A percentile compares a stretch with the other conserved stretches of the same genome.
Evolutionary conservation across 2,888 invertebrate genomes (phyloP).

Genomic region (Anoncus sp.): DNA sequence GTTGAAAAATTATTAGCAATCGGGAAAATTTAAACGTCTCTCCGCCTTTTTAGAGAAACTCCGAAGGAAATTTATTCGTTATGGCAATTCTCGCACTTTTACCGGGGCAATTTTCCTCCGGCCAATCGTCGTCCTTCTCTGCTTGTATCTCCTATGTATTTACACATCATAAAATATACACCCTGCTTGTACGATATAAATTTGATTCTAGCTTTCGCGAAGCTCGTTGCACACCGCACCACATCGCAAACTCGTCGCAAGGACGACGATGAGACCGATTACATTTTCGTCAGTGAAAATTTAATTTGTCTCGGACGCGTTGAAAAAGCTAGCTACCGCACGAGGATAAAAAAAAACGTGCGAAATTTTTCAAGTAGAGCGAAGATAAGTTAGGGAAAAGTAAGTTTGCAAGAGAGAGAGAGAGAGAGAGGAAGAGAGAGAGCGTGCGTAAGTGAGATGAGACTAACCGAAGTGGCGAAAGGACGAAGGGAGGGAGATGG

Average conservation of each 20-base stretch:
- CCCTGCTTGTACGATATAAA: constrained; percentile 8
- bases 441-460: constrained; percentile 35
- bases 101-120: background rate
- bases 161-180: background rate
- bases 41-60: constrained; percentile 12
- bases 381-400: constrained; percentile 43
- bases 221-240: constrained; percentile 3
- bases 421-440: constrained; percentile 44
- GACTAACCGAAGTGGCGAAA: constrained; percentile 11
- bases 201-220: constrained; percentile 14
- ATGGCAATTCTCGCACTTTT: constrained; percentile 50
- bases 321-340: constrained; percentile 23
- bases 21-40: constrained; percentile 44
- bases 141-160: background rate
- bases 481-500: background rate
- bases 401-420: constrained; percentile 46
- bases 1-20: constrained; percentile 62
- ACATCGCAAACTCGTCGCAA: constrained; percentile 2
- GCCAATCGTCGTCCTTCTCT: background rate
- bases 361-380: constrained; percentile 36
- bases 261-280: constrained; percentile 37
- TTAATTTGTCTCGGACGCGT: constrained; percentile 34
- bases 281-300: constrained; percentile 58
- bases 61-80: constrained; percentile 61
- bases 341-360: constrained; percentile 38